Evolutionary conservation across 2,797 vertebrate species (phyloP).

Genomic region (Telmatherina bonti): DNA sequence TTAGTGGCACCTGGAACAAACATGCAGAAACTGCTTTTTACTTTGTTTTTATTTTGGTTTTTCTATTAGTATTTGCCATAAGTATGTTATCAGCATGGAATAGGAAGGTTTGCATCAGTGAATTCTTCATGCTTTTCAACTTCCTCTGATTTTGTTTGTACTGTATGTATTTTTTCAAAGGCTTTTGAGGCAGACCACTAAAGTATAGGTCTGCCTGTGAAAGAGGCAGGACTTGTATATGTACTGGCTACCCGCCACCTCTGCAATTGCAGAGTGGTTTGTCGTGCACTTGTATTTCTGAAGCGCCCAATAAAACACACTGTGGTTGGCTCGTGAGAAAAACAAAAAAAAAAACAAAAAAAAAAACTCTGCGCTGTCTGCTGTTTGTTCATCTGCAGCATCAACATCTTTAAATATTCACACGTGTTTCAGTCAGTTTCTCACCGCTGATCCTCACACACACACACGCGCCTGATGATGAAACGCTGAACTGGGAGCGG

Average conservation of each 20-base stretch:
- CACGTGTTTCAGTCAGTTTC: slow-evolving; percentile 1
- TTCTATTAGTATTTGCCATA: slow-evolving; percentile 87
- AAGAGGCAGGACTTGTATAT: slow-evolving; percentile 96
- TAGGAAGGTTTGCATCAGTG: slow-evolving; percentile 87
- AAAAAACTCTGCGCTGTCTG: slow-evolving; percentile 54
- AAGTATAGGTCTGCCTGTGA: slow-evolving; percentile 90
- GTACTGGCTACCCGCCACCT: slow-evolving; percentile 95
- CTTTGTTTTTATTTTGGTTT: slow-evolving; percentile 74
- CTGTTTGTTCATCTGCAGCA: slow-evolving; percentile 28
- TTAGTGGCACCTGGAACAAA: slow-evolving; percentile 89
- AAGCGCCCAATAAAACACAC: slow-evolving; percentile 99
- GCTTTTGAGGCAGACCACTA: slow-evolving; percentile 91
- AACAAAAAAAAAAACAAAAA: too few relatives aligned
- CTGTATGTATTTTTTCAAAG: slow-evolving; percentile 89
- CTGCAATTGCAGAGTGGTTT: slow-evolving; percentile 94
- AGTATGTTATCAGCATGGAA: slow-evolving; percentile 93
- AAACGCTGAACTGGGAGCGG: slow-evolving; percentile 7
- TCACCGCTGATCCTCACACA: slow-evolving; percentile 5
- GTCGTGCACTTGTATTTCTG: slow-evolving; percentile 99
- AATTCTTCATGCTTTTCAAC: slow-evolving; percentile 86
- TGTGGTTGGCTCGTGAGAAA: slow-evolving; percentile 85
- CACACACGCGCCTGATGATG: slow-evolving; percentile 14
- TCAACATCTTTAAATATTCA: slow-evolving; percentile 27
- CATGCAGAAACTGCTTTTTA: slow-evolving; percentile 90
- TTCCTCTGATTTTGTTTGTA: slow-evolving; percentile 84